Evolutionary conservation across 1,140 invertebrate genomes (phyloP).

Genomic region (Macrotrachela quadricornifera): DNA sequence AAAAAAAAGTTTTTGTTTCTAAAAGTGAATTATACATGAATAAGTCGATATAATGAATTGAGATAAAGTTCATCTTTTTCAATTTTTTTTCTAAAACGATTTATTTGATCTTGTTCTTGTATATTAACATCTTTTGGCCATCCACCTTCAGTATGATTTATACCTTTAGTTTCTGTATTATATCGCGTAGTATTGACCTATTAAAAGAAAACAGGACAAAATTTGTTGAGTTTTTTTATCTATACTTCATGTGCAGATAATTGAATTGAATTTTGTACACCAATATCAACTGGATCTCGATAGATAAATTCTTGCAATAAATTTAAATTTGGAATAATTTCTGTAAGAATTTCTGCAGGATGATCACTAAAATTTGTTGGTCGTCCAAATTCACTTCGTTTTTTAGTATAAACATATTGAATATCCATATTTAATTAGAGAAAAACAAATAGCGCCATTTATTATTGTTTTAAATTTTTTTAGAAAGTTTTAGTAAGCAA

Average conservation of each 20-base stretch:
- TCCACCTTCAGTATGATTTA: slow-evolving; percentile 77
- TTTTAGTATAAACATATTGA: slow-evolving; percentile 32
- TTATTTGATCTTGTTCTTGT: slow-evolving; percentile 62
- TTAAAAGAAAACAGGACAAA: too few species aligned
- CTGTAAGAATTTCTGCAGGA: slow-evolving; percentile 46
- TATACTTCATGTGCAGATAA: slow-evolving; percentile 35
- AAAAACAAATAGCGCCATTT: neutral
- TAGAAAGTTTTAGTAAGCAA: too few species aligned
- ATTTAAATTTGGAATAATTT: slow-evolving; percentile 45
- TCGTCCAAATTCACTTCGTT: slow-evolving; percentile 28
- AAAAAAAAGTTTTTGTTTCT: neutral
- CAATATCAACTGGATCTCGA: slow-evolving; percentile 33
- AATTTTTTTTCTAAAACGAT: slow-evolving; percentile 69
- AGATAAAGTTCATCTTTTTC: slow-evolving; percentile 84
- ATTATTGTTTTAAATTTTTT: too few species aligned
- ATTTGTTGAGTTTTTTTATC: neutral
- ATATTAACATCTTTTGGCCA: slow-evolving; percentile 89
- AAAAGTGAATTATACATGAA: slow-evolving; percentile 23
- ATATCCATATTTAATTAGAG: slow-evolving; percentile 22
- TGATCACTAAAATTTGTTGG: slow-evolving; percentile 44
- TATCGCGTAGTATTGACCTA: slow-evolving; percentile 49
- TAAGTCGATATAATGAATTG: slow-evolving; percentile 54
- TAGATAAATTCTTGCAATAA: slow-evolving; percentile 47
- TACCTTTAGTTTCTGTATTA: slow-evolving; percentile 52
- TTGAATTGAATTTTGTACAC: slow-evolving; percentile 28